Conservation (phyloP, 2,888 invertebrate species). For the Helicoverpa assulta region DNA sequence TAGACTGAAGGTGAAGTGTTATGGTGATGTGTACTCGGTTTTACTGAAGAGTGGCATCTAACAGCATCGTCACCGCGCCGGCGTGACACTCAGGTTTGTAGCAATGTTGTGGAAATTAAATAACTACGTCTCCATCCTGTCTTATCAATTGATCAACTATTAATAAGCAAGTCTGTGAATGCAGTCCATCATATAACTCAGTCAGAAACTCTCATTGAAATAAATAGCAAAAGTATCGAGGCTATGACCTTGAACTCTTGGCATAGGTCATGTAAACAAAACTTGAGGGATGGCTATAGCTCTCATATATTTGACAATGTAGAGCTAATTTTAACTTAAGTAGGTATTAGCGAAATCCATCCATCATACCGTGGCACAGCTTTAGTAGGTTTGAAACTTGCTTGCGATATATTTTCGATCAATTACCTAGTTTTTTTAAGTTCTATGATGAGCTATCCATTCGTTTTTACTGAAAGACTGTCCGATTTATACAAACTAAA, state of each 20-base stretch:
- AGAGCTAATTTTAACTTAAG: too few species aligned
- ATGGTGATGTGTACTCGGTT: constrained; percentile 70
- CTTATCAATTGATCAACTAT: constrained; percentile 9
- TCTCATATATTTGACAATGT: too few species aligned
- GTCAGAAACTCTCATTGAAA: constrained; percentile 1
- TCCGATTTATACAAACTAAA: too few species aligned
- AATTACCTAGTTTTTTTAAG: too few species aligned
- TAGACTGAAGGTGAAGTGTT: constrained; percentile 69
- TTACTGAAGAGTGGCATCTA: constrained; percentile 58
- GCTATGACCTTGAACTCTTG: constrained; percentile 66
- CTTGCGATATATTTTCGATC: too few species aligned
- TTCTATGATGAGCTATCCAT: too few species aligned
- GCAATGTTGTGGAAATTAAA: constrained; percentile 19
- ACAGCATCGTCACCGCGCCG: constrained; percentile 42
- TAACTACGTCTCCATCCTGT: constrained; percentile 15
- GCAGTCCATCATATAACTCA: not conserved
- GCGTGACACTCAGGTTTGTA: constrained; percentile 70
- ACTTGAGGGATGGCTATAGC: not conserved
- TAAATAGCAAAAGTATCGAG: constrained; percentile 13
- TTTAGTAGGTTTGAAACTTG: too few species aligned
- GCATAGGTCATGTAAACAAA: constrained; percentile 64
- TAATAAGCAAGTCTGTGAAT: constrained; percentile 3
- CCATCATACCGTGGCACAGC: too few species aligned
- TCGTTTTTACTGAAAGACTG: too few species aligned
- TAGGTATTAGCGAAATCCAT: too few species aligned